Evolutionary conservation across 2,113 vertebrate genomes (phyloP), one percentile per base, ranked within the genome.

Genomic region (Ageneiosus marmoratus): DNA sequence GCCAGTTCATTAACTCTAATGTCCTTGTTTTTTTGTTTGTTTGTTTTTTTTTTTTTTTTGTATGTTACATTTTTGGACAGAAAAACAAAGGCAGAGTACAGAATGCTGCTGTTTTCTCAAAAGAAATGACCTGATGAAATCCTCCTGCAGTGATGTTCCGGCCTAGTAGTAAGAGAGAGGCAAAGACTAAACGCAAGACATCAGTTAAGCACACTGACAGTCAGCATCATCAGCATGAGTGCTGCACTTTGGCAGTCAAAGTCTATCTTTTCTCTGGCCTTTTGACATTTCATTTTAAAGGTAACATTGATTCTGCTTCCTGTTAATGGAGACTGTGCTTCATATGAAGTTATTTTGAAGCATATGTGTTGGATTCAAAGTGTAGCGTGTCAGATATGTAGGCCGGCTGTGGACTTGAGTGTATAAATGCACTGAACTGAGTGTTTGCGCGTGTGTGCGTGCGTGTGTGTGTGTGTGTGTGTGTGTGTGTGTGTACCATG

Each of bases 341-440:
- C n/a, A 73, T 8, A 48, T 74, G 7, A 75, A 51, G n/a, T 58
- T 63, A 27, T 34, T 46, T n/a, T n/a, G 50, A 75, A 20, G n/a
- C 41, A 48, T 22, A 62, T 29, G 41, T 81, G 48, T 50, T 56
- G n/a, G 27, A 37, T 72, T 41, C n/a, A 79, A 48, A 86, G 34
- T 70, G 77, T 76, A 41, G 41, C 18, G 73, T 89, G 65, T 44
- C 75, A 84, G 69, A 77, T 85, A n/a, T 44, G 77, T 85, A 58
- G 86, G 89, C 89, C 92, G 87, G 86, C 92, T 93, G 81, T 89
- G 93, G 91, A 92, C 88, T 3, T 77, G 44, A 18, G 34, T 2
- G 7, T 44, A 81, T 81, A 85, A 89, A 58, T 74, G 73, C 90
- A 89, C 24, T 41, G 27, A 58, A 34, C 24, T 24, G 32, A 51